phyloP scores from a whole-genome alignment of 2,888 invertebrate genomes.

The Melolontha melolontha region DNA sequence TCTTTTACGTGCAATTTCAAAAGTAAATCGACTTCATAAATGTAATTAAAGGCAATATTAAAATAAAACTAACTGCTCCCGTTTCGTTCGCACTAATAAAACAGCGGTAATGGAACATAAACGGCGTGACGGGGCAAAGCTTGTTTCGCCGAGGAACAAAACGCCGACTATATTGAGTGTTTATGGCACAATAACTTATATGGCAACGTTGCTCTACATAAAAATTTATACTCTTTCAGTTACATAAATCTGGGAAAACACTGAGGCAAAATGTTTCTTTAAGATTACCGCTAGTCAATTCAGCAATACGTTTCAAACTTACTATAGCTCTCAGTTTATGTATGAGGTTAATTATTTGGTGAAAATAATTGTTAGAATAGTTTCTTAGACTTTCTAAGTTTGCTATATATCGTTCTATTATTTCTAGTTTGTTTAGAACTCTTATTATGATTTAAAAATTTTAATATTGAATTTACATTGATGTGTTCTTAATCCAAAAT shows the following conservation, averaged over 20 bases:
- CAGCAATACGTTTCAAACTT: background rate
- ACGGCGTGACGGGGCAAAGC: conserved; percentile 17
- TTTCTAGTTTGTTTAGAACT: too few species aligned
- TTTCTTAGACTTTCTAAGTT: too few species aligned
- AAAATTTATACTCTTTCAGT: conserved; percentile 31
- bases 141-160: conserved; percentile 32
- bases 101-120: conserved; percentile 25
- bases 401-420: too few species aligned
- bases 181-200: conserved; percentile 37
- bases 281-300: conserved; percentile 5
- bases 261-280: conserved; percentile 30
- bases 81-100: conserved; percentile 30
- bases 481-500: too few species aligned
- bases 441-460: too few species aligned
- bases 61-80: conserved; percentile 30
- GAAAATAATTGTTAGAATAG: too few species aligned
- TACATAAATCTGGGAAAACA: conserved; percentile 26
- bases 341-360: too few species aligned
- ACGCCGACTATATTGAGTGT: conserved; percentile 34
- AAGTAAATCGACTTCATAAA: conserved; percentile 32
- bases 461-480: too few species aligned
- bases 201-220: conserved; percentile 35
- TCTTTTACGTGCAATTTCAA: conserved; percentile 19
- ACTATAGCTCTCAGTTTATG: too few species aligned
- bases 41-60: conserved; percentile 37